Percentiles rank a stretch among this genome's conserved stretches.
Evolutionary conservation across 2,113 vertebrate species (phyloP).

Genomic region (Noturus placidus): DNA sequence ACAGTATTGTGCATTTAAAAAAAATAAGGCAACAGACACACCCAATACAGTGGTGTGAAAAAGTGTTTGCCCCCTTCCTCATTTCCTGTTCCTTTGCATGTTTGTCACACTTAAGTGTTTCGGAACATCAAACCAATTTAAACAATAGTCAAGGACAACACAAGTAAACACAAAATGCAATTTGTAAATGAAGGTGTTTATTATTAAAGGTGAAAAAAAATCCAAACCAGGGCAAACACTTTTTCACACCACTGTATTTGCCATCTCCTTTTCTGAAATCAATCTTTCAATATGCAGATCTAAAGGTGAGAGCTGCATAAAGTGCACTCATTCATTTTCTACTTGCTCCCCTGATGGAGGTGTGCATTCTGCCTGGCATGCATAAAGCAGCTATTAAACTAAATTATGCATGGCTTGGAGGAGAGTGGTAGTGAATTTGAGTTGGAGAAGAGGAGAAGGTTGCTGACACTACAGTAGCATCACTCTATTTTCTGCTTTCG

Average conservation of each 20-base stretch:
- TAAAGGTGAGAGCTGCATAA: conserved; percentile 32
- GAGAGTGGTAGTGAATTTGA: background rate
- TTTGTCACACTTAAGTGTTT: too few relatives aligned
- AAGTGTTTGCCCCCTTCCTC: too few relatives aligned
- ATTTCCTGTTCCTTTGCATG: too few relatives aligned
- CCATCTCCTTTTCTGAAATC: background rate
- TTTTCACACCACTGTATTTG: too few relatives aligned
- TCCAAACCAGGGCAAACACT: too few relatives aligned
- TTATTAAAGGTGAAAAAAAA: too few relatives aligned
- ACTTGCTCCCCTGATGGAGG: conserved; percentile 49
- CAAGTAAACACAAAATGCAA: too few relatives aligned
- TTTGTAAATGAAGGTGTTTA: too few relatives aligned
- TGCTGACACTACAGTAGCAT: conserved; percentile 25
- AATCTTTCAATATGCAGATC: background rate
- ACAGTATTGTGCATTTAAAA: background rate
- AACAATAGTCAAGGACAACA: too few relatives aligned
- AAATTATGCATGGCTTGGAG: conserved; percentile 60
- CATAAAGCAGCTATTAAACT: conserved; percentile 54
- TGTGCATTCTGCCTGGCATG: conserved; percentile 42
- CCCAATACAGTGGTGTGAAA: too few relatives aligned
- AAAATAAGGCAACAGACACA: background rate
- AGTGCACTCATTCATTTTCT: conserved; percentile 14
- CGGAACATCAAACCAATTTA: too few relatives aligned
- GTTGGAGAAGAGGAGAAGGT: background rate
- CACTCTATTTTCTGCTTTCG: conserved; percentile 35